phyloP scores from a whole-genome alignment of 2,888 invertebrate species.

The Eulithis testata region DNA sequence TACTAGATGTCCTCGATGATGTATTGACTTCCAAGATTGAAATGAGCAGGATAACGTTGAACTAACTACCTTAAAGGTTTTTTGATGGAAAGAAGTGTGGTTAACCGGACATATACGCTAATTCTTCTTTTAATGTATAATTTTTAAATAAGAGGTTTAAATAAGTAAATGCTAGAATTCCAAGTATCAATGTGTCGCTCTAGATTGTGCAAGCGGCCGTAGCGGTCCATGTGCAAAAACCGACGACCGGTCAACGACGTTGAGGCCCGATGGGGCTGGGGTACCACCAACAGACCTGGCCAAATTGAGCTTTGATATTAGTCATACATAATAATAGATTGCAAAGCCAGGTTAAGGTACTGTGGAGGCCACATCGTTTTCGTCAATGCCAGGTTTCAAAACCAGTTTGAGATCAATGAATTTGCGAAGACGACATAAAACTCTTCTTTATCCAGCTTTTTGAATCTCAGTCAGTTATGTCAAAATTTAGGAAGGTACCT shows the following conservation, averaged over 20 bases:
- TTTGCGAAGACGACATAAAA: conserved; percentile 20
- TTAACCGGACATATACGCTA: no score
- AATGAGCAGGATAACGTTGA: neutral
- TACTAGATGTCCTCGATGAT: neutral
- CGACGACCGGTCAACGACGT: conserved; percentile 72
- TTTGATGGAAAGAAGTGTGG: no score
- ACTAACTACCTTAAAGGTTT: no score
- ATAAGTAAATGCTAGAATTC: conserved; percentile 28
- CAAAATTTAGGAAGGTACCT: no score
- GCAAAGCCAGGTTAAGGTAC: conserved; percentile 36
- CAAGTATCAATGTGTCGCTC: conserved; percentile 62
- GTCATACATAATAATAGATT: conserved; percentile 45
- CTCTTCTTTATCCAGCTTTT: conserved; percentile 1
- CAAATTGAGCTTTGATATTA: conserved; percentile 45
- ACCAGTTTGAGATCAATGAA: conserved; percentile 25
- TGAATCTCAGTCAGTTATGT: no score
- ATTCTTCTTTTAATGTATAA: no score
- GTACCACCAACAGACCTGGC: conserved; percentile 49
- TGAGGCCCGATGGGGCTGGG: conserved; percentile 74
- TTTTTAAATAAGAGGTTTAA: conserved; percentile 2
- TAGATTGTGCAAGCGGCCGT: conserved; percentile 65
- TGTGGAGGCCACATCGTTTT: conserved; percentile 31
- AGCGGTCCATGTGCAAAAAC: conserved; percentile 71
- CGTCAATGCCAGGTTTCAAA: conserved; percentile 22
- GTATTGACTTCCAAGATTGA: neutral